Conservation (phyloP, 2,113 vertebrate genomes). For the Campylomormyrus tamandua region DNA sequence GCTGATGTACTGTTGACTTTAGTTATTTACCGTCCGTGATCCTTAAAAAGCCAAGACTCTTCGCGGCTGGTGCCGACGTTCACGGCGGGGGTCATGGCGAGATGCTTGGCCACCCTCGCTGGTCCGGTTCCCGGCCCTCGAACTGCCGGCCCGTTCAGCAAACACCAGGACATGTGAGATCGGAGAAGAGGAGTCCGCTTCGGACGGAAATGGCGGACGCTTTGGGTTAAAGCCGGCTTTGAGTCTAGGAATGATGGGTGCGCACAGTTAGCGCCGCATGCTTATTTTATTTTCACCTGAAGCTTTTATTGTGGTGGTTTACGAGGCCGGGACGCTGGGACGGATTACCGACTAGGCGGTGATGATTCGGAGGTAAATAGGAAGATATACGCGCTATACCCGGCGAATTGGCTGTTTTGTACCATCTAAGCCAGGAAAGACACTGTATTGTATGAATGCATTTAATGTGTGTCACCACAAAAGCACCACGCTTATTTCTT, state of each 20-base stretch:
- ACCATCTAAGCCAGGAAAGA: not conserved
- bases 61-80: not conserved
- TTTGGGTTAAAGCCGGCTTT: not conserved
- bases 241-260: not conserved
- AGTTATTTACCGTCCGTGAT: not conserved
- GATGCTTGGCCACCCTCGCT: not conserved
- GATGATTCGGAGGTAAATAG: conserved; percentile 4
- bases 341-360: not conserved
- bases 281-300: not conserved
- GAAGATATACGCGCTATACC: not conserved
- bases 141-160: not conserved
- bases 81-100: not conserved
- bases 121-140: not conserved
- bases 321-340: not conserved
- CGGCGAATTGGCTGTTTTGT: not conserved
- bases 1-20: conserved; percentile 5
- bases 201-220: conserved; percentile 11
- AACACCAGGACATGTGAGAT: not conserved
- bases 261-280: not conserved
- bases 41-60: no score
- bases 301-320: not conserved
- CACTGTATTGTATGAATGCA: not conserved
- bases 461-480: not conserved
- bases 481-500: not conserved
- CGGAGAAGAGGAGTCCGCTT: not conserved